Evolutionary conservation across 64 coral and sea anemone genomes (phyloP), one percentile per base, ranked within the genome.

Genomic region (Stichodactyla helianthus): DNA sequence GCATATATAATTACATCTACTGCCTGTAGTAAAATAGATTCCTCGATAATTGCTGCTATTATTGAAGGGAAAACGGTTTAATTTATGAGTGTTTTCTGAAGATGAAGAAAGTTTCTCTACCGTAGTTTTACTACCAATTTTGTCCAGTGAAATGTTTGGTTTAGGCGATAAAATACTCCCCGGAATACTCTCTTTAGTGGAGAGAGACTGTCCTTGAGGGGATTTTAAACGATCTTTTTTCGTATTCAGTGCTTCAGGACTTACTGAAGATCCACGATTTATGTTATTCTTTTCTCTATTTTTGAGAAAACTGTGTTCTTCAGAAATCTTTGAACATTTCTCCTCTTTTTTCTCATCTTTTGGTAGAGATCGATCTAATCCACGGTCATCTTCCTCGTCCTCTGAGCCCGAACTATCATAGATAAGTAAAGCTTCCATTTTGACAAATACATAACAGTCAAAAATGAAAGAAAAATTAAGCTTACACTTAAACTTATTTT

Each of bases 401-500:
- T 79, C 79, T 50, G 83, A 85, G 6, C 61, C 82, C 83, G 62
- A 54, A 26, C 88, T 89, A 67, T 27, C 50, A 22, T 89, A 89
- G 11, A 50, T 54, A 55, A 83, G 79, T 52, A 89, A 76, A 64
- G 59, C 55, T 10, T 89, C 88, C 88, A 89, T 89, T 19, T 28
- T 22, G 22, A n/a, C 22, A 7, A n/a, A 13, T 65, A 18, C 5
- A 65, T n/a, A 65, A 65, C 20, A 65, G 19, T n/a, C 18, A 65
- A 23, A 65, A 65, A n/a, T n/a, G 0, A n/a, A 65, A 65, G 4
- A 22, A n/a, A n/a, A n/a, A n/a, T n/a, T n/a, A n/a, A n/a, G n/a
- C n/a, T n/a, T n/a, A n/a, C n/a, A n/a, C n/a, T n/a, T n/a, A n/a
- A n/a, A n/a, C n/a, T n/a, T n/a, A 4, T 65, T 65, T 65, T 13